Evolutionary conservation across 2,888 invertebrate species (phyloP), one percentile per base, ranked within the genome.

Genomic region (Drosophila prolongata): DNA sequence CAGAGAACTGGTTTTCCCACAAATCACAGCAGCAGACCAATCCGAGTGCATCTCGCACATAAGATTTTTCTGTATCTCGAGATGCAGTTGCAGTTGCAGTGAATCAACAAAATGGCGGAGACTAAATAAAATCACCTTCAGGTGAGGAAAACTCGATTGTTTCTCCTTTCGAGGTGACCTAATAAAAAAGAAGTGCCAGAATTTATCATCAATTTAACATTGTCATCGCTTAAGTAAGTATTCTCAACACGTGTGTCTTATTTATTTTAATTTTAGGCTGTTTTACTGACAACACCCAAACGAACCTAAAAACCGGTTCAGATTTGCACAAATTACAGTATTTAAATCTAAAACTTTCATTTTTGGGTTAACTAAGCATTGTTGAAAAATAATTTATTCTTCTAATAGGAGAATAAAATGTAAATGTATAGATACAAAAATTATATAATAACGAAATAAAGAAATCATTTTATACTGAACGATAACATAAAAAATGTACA

Each of bases 21-120:
- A 68, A 68, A 68, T 71, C 71, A 69, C 52, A 71, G 60, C 64
- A 10, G 38, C 72, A 53, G 50, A 30, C 68, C 68, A 69, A 69
- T 69, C 72, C 46, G 30, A 61, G 27, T 44, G 58, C 52, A 46
- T 27, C 30, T 53, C 8, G 16, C 27, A 9, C 35, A 27, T 35
- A n/a, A 46, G 37, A 34, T n/a, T 49, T 38, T 37, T 35, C 16
- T 35, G 35, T 27, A 16, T 10, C 19, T 38, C 3, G 30, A 44
- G 61, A 69, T 69, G 30, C 49, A 49, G 49, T 35, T 49, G 35
- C 49, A 49, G 49, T 49, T 49, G 49, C 35, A 49, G 49, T 34
- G 11, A 16, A 4, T 52, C 35, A 9, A 9, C 59, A 68, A 68
- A 68, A 68, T 68, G 68, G 68, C 35, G 59, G 5, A 24, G 14